Evolutionary conservation across 2,888 invertebrate species (phyloP), one percentile per base, ranked within the genome.

Genomic region (Cosmopolites sordidus): DNA sequence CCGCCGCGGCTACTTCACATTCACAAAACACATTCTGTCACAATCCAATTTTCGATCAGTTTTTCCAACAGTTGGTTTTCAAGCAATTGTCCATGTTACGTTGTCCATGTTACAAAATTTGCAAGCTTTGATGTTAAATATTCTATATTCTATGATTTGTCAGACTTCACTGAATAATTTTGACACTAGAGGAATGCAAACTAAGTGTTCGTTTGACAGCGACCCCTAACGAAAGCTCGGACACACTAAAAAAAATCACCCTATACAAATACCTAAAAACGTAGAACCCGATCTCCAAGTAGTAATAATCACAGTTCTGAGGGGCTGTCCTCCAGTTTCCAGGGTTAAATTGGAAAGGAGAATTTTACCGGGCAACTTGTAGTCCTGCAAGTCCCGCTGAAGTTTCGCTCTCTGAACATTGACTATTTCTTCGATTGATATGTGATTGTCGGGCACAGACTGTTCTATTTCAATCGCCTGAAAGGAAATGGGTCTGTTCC

Each of bases 201-300:
- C n/a, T n/a, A n/a, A n/a, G n/a, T n/a, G n/a, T n/a, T n/a, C n/a
- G n/a, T n/a, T n/a, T n/a, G n/a, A n/a, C n/a, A n/a, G n/a, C n/a
- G n/a, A n/a, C n/a, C n/a, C n/a, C n/a, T n/a, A n/a, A n/a, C n/a
- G n/a, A n/a, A n/a, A n/a, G n/a, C n/a, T n/a, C n/a, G n/a, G n/a
- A n/a, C n/a, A n/a, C n/a, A n/a, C n/a, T n/a, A n/a, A n/a, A n/a
- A n/a, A n/a, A n/a, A n/a, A n/a, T n/a, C n/a, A n/a, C n/a, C n/a
- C n/a, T 42, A 51, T 44, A 47, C 11, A 17, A 37, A 37, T 51
- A 54, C 58, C 58, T 46, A 93, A 78, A 71, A 93, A 93, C 29
- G 92, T 92, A 15, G 92, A 92, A 4, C 93, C 93, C 2, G 91
- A 90, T 62, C 93, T 80, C 91, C 92, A 93, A 11, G 90, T 90